A percentile compares a stretch with the other conserved stretches of the same genome.
Conservation (phyloP, 2,797 vertebrate species). For the Cirrhinus mrigala region DNA sequence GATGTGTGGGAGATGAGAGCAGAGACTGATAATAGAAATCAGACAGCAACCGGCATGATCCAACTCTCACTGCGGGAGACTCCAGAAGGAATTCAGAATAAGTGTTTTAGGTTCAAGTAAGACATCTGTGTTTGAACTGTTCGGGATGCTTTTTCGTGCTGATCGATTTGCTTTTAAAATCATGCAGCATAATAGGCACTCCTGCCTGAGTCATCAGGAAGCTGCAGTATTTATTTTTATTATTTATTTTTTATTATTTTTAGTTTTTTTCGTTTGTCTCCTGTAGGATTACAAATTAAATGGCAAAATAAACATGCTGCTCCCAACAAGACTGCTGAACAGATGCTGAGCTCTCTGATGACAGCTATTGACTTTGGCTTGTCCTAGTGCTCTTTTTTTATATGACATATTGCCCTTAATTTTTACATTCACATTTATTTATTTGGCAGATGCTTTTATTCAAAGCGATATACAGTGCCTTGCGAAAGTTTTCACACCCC, state of each 20-base stretch:
- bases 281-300: slow-evolving; percentile 28
- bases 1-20: slow-evolving; percentile 23
- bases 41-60: slow-evolving; percentile 17
- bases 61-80: slow-evolving; percentile 1
- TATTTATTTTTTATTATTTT: not conserved
- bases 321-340: not conserved
- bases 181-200: not conserved
- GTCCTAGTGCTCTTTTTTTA: not conserved
- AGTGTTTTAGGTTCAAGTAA: slow-evolving; percentile 26
- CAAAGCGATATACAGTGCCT: not conserved
- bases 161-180: slow-evolving; percentile 54
- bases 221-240: not conserved
- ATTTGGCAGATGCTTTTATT: not conserved
- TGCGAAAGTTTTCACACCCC: too few relatives aligned
- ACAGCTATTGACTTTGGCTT: slow-evolving; percentile 15
- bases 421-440: not conserved
- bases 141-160: slow-evolving; percentile 2
- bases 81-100: slow-evolving; percentile 19
- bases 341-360: not conserved
- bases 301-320: not conserved
- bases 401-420: not conserved
- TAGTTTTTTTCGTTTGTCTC: not conserved
- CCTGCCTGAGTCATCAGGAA: slow-evolving; percentile 24
- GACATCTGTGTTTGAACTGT: slow-evolving; percentile 21
- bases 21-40: slow-evolving; percentile 41